A percentile compares a stretch with the other conserved stretches of the same genome.
These are phyloP conservation scores for Tetragonula clypearis DNA, from an alignment of 1,140 invertebrate genomes.

Conservation along the genomic window DNA sequence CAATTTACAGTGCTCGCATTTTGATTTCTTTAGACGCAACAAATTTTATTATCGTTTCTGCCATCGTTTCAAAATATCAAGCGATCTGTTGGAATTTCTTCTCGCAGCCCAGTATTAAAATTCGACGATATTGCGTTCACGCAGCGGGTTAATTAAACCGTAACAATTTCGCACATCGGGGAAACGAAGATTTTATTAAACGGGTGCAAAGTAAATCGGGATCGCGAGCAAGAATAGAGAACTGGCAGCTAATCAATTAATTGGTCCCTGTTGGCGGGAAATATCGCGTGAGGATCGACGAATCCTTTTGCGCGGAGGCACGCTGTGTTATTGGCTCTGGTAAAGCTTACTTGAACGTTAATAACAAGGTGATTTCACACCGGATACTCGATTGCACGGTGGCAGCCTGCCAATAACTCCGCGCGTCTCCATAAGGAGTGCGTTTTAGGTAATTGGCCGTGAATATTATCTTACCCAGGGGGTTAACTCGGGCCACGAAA, in stretches of 20 bases:
- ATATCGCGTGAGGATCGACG: slow-evolving; percentile 18
- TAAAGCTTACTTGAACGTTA: slow-evolving; percentile 70
- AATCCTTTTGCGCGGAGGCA: slow-evolving; percentile 31
- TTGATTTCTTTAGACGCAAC: no score
- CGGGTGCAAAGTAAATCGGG: background rate
- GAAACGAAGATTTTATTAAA: no score
- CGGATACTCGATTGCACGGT: slow-evolving; percentile 66
- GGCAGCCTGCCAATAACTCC: slow-evolving; percentile 67
- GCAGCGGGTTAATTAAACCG: no score
- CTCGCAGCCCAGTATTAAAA: no score
- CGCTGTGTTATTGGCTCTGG: slow-evolving; percentile 44
- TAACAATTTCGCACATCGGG: background rate
- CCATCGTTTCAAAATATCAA: no score
- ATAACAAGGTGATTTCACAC: slow-evolving; percentile 70
- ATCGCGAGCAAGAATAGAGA: background rate
- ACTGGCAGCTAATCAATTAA: background rate
- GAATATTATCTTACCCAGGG: slow-evolving; percentile 70
- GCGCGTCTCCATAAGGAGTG: slow-evolving; percentile 61
- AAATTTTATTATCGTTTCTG: no score
- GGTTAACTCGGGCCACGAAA: slow-evolving; percentile 50
- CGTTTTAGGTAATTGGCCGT: slow-evolving; percentile 74
- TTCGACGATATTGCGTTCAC: no score
- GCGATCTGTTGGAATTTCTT: no score
- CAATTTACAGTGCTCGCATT: no score
- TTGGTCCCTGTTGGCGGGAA: background rate